phyloP scores from a whole-genome alignment of 92 coral and sea anemone species.

The Palythoa caribaeorum region DNA sequence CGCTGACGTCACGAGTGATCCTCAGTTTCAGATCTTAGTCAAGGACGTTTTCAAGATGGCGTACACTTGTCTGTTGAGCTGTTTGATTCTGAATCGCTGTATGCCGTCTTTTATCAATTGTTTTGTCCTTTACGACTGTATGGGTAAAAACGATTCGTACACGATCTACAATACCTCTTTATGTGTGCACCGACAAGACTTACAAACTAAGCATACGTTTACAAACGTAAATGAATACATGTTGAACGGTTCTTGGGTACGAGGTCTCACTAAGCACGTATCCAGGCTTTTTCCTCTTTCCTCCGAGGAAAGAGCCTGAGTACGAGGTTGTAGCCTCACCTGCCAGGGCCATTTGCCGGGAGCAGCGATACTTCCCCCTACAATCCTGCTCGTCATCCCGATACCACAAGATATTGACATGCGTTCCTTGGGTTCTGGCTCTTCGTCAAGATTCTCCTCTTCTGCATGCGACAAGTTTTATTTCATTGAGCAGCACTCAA shows the following conservation, averaged over 20 bases:
- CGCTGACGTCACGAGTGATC: not conserved
- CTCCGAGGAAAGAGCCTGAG: constrained; percentile 7
- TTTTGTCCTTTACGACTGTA: not conserved
- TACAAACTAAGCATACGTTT: not conserved
- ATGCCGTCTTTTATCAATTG: not conserved
- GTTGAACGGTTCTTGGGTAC: not conserved
- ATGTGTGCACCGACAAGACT: not conserved
- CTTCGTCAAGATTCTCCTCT: not conserved
- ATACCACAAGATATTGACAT: constrained; percentile 52
- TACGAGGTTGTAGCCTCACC: constrained; percentile 25
- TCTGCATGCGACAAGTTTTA: not conserved
- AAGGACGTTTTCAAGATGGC: not conserved
- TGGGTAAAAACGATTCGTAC: not conserved
- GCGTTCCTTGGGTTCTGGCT: too few relatives aligned
- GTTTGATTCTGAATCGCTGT: not conserved
- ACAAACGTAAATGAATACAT: not conserved
- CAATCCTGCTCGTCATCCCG: constrained; percentile 53
- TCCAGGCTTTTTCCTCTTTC: too few relatives aligned
- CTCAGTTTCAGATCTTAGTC: not conserved
- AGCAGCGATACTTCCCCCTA: constrained; percentile 66
- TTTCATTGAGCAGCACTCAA: not conserved
- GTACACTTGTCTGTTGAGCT: not conserved
- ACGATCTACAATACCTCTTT: not conserved
- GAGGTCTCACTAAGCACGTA: too few relatives aligned
- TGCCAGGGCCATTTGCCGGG: constrained; percentile 76